These are phyloP conservation scores for Merodon equestris DNA, from an alignment of 2,888 invertebrate genomes.

Conservation along the genomic window DNA sequence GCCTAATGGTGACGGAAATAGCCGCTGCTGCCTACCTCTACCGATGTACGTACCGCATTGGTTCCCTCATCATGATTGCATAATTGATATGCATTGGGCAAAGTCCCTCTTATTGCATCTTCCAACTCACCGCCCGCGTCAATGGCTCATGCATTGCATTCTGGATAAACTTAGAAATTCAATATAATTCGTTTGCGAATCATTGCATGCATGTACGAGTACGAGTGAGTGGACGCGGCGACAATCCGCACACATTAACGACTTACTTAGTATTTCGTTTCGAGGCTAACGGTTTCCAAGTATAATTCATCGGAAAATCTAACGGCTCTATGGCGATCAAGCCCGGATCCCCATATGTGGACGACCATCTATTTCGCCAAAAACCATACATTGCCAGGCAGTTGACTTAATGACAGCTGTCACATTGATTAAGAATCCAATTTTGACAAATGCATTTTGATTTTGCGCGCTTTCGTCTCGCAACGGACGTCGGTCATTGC, in stretches of 20 bases:
- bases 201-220: slow-evolving; percentile 11
- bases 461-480: background rate
- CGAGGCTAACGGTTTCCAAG: slow-evolving; percentile 42
- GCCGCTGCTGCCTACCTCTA: slow-evolving; percentile 40
- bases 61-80: slow-evolving; percentile 64
- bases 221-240: too few relatives aligned
- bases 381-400: slow-evolving; percentile 26
- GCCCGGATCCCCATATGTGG: slow-evolving; percentile 29
- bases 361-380: slow-evolving; percentile 52
- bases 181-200: slow-evolving; percentile 35
- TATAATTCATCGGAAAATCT: slow-evolving; percentile 53
- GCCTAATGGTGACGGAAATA: slow-evolving; percentile 67
- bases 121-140: slow-evolving; percentile 5
- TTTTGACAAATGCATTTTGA: slow-evolving; percentile 1
- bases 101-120: too few relatives aligned
- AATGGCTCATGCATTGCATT: slow-evolving; percentile 1
- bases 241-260: too few relatives aligned
- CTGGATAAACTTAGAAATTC: slow-evolving; percentile 64
- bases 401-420: slow-evolving; percentile 16
- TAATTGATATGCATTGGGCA: slow-evolving; percentile 68
- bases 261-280: too few relatives aligned
- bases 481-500: too few relatives aligned
- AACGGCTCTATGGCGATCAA: slow-evolving; percentile 38
- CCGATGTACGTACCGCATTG: slow-evolving; percentile 32
- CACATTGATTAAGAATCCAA: slow-evolving; percentile 1